A percentile compares a stretch with the other conserved stretches of the same genome.
Evolutionary conservation across 2,113 vertebrate species (phyloP).

Genomic region (Vireo altiloquus): DNA sequence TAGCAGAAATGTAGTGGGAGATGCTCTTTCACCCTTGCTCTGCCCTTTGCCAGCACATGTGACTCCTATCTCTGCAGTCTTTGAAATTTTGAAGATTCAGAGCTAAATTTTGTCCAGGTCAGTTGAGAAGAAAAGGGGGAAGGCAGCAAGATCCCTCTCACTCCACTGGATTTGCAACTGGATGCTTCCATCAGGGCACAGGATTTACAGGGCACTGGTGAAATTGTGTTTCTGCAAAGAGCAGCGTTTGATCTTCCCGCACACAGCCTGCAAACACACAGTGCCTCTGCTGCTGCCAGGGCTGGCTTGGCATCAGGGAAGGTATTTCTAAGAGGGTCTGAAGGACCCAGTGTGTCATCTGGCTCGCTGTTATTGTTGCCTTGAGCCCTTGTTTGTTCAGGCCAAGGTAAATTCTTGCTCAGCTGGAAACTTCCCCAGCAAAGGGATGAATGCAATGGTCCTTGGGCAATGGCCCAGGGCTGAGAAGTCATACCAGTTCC

Average conservation of each 20-base stretch:
- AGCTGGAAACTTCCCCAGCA: constrained; percentile 34
- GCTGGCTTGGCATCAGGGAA: not conserved
- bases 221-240: not conserved
- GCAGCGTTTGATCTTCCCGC: not conserved
- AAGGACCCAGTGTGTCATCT: not conserved
- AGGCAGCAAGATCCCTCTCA: not conserved
- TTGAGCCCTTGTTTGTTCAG: not conserved
- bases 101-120: not conserved
- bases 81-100: not conserved
- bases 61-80: not conserved
- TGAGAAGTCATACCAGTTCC: not conserved
- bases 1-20: not conserved
- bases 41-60: not conserved
- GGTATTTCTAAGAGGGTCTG: not conserved
- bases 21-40: not conserved
- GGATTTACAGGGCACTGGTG: not conserved
- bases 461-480: constrained; percentile 40
- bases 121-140: not conserved
- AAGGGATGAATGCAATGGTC: not conserved
- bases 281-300: not conserved
- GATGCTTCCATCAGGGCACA: not conserved
- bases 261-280: fast-evolving
- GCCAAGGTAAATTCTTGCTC: constrained; percentile 46
- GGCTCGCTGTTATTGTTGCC: not conserved
- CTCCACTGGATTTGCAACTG: not conserved